A percentile compares a stretch with the other conserved stretches of the same genome.
Conservation (phyloP, 2,113 vertebrate species). For the Hemicordylus capensis region DNA sequence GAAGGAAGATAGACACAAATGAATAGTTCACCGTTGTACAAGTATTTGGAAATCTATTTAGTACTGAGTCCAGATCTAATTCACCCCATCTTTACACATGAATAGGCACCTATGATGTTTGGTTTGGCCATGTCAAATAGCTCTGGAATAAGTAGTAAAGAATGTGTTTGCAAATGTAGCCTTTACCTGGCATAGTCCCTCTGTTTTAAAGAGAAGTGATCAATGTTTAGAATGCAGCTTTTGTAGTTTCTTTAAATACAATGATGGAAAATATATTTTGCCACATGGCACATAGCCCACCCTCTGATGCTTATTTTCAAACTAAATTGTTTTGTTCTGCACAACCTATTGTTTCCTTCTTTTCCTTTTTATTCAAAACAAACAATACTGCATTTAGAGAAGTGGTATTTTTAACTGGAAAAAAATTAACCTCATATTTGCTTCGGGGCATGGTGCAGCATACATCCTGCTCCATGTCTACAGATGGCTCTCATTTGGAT, state of each 20-base stretch:
- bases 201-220: conserved; percentile 34
- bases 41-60: conserved; percentile 13
- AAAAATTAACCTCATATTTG: conserved; percentile 54
- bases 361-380: conserved; percentile 70
- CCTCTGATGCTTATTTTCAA: conserved; percentile 65
- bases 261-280: conserved; percentile 62
- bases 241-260: conserved; percentile 60
- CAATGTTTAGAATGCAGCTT: conserved; percentile 29
- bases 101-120: conserved; percentile 40
- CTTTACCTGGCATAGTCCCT: conserved; percentile 35
- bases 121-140: conserved; percentile 33
- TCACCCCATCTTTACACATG: neutral
- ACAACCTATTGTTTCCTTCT: conserved; percentile 57
- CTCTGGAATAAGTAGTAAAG: neutral
- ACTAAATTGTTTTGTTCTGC: conserved; percentile 64
- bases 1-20: conserved; percentile 6
- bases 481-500: conserved; percentile 67
- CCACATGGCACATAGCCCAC: conserved; percentile 47
- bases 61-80: conserved; percentile 36
- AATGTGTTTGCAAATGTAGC: neutral
- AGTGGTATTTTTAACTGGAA: conserved; percentile 59
- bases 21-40: neutral
- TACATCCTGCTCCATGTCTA: conserved; percentile 39
- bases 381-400: conserved; percentile 55
- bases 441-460: conserved; percentile 29